Percentiles rank a stretch among this genome's conserved stretches.
phyloP scores from a whole-genome alignment of 2,797 vertebrate genomes.

The Gymnocypris eckloni region DNA sequence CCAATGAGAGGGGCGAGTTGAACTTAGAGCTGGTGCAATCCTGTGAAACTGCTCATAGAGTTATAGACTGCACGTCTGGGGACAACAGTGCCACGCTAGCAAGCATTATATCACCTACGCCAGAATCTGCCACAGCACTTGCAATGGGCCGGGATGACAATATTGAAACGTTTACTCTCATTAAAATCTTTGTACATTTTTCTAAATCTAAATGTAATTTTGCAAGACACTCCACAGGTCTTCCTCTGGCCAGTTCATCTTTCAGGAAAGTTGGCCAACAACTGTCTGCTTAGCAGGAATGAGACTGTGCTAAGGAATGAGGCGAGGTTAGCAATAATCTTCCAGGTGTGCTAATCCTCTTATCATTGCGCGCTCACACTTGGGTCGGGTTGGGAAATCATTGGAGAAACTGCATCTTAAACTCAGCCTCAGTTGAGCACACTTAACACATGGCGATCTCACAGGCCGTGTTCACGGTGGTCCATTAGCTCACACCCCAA shows the following conservation, averaged over 20 bases:
- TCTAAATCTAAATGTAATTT: slow-evolving; percentile 8
- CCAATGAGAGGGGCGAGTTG: neutral
- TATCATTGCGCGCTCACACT: slow-evolving; percentile 58
- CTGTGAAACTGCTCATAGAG: slow-evolving; percentile 12
- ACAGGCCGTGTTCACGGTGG: slow-evolving; percentile 13
- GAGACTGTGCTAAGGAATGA: neutral
- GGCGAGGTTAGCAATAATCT: neutral
- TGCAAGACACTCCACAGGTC: neutral
- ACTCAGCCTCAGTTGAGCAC: slow-evolving; percentile 10
- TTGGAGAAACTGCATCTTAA: slow-evolving; percentile 16
- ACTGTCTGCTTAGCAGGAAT: neutral
- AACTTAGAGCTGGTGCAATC: slow-evolving; percentile 30
- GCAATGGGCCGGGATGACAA: neutral
- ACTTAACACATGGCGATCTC: slow-evolving; percentile 19
- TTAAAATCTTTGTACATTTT: neutral
- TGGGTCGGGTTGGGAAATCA: slow-evolving; percentile 33
- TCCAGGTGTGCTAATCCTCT: slow-evolving; percentile 55
- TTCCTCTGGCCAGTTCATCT: neutral
- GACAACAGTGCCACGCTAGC: neutral
- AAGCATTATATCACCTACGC: neutral
- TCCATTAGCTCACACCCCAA: slow-evolving; percentile 23
- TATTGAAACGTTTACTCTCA: neutral
- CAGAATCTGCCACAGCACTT: neutral
- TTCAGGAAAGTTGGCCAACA: neutral
- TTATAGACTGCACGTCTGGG: neutral